A percentile compares a stretch with the other conserved stretches of the same genome.
Conservation (phyloP, 1,140 invertebrate species). For the Brachionus manjavacas region DNA sequence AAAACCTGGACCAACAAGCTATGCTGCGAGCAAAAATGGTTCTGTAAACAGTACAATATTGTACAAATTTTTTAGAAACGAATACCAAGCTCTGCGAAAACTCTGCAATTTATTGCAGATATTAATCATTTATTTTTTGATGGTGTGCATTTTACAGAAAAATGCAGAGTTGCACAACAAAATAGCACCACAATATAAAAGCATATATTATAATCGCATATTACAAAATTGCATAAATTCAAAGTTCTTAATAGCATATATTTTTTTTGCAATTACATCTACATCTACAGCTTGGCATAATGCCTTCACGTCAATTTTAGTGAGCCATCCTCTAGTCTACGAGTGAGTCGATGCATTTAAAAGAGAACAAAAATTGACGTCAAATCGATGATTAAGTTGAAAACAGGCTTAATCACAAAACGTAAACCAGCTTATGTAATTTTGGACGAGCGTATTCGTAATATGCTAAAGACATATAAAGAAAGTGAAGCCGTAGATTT, state of each 20-base stretch:
- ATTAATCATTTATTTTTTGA: too few relatives aligned
- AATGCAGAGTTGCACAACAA: too few relatives aligned
- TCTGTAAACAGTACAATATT: too few relatives aligned
- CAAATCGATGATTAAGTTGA: neutral
- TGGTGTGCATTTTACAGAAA: too few relatives aligned
- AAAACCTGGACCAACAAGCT: neutral
- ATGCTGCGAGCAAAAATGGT: neutral
- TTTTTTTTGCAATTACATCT: too few relatives aligned
- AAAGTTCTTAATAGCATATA: too few relatives aligned
- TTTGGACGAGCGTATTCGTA: neutral
- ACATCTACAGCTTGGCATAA: neutral
- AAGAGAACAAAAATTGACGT: neutral
- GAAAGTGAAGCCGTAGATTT: neutral
- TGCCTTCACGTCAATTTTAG: neutral
- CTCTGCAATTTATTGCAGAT: too few relatives aligned
- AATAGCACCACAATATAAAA: too few relatives aligned
- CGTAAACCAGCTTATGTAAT: slow-evolving; percentile 8
- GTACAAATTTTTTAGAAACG: too few relatives aligned
- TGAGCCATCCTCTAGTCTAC: neutral
- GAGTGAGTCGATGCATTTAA: neutral
- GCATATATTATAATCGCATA: too few relatives aligned
- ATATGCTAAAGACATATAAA: neutral
- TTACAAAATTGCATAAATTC: too few relatives aligned
- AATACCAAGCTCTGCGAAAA: too few relatives aligned
- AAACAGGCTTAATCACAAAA: neutral